Evolutionary conservation across 2,888 invertebrate species (phyloP).

Genomic region (Neria commutata): DNA sequence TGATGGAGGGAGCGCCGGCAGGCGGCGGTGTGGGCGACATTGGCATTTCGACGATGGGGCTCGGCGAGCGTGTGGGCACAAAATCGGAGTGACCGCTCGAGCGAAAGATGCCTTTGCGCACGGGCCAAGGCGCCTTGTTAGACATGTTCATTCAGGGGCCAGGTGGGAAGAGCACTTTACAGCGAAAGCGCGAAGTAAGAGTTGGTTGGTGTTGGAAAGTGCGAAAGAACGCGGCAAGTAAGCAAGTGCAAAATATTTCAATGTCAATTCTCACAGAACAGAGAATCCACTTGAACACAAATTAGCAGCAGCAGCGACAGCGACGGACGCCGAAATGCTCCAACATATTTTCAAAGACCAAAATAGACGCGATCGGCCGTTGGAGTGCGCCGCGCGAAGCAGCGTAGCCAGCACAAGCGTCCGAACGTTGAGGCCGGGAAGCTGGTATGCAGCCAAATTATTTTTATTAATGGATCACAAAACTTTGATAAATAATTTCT

Average conservation of each 20-base stretch:
- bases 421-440: no score
- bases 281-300: no score
- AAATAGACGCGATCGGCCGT: no score
- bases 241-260: slow-evolving; percentile 16
- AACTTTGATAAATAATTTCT: no score
- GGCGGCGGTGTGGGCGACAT: slow-evolving; percentile 54
- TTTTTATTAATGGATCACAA: no score
- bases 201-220: slow-evolving; percentile 2
- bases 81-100: slow-evolving; percentile 62
- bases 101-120: slow-evolving; percentile 68
- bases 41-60: slow-evolving; percentile 63
- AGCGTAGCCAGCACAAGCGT: no score
- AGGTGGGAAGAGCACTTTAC: slow-evolving; percentile 1
- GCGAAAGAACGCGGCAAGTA: background rate
- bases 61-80: slow-evolving; percentile 57
- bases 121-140: slow-evolving; percentile 76
- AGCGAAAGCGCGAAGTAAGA: background rate
- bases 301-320: no score
- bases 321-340: no score
- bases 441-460: no score
- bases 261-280: slow-evolving; percentile 18
- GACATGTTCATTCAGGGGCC: slow-evolving; percentile 48
- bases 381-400: no score
- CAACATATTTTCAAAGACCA: no score
- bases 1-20: slow-evolving; percentile 29